Percentiles rank a stretch among this genome's conserved stretches.
Evolutionary conservation across 2,888 invertebrate species (phyloP).

Genomic region (Escarpia spicata): DNA sequence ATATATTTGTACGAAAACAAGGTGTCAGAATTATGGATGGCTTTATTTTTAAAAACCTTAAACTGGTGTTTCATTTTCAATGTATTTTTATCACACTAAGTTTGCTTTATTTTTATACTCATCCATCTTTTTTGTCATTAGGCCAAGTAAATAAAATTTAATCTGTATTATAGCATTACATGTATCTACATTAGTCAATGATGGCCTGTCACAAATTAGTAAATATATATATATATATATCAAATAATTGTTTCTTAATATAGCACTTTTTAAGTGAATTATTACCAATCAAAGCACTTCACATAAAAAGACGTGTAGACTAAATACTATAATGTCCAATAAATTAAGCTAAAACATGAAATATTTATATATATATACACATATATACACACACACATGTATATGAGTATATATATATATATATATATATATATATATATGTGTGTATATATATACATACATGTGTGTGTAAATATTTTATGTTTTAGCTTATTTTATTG

Average conservation of each 20-base stretch:
- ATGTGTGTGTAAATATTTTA: neutral
- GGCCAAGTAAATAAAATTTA: neutral
- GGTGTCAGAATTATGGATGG: neutral
- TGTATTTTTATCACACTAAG: neutral
- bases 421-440: constrained; percentile 29
- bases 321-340: no score
- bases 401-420: constrained; percentile 30
- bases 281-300: no score
- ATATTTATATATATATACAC: no score
- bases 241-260: no score
- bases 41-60: neutral
- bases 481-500: no score
- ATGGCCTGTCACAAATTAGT: no score
- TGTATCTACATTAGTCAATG: no score
- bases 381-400: neutral
- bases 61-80: neutral
- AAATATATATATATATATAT: no score
- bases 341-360: no score
- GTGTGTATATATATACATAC: constrained; percentile 28
- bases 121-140: neutral
- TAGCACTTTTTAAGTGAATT: no score
- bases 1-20: neutral
- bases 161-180: no score
- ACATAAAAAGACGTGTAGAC: no score
- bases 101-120: neutral